These are phyloP conservation scores for Ellobius talpinus DNA, from an alignment of 2,113 vertebrate species.

Conservation along the genomic window DNA sequence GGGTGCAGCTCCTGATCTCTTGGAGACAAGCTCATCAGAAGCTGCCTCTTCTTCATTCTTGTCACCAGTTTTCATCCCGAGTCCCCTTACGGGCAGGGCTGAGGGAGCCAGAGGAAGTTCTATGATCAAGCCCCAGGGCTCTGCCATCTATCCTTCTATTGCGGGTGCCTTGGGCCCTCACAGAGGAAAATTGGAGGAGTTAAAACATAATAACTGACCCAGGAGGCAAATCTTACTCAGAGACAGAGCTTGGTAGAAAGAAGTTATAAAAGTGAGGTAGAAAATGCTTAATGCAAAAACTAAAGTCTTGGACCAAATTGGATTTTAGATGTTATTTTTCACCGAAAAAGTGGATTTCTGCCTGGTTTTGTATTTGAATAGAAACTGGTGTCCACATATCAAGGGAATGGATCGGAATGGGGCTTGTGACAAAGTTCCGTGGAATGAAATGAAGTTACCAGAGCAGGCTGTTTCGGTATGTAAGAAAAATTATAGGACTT, in stretches of 20 bases:
- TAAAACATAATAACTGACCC: not conserved
- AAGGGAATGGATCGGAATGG: slow-evolving; percentile 7
- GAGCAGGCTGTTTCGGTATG: not conserved
- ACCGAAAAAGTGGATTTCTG: not conserved
- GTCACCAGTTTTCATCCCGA: not conserved
- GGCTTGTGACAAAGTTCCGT: slow-evolving; percentile 5
- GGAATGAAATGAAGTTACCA: slow-evolving; percentile 30
- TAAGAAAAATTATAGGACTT: slow-evolving; percentile 26
- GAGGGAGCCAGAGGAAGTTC: not conserved
- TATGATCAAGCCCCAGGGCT: not conserved
- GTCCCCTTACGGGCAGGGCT: not conserved
- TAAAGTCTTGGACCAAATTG: not conserved
- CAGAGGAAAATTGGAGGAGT: not conserved
- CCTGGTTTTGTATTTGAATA: slow-evolving; percentile 21
- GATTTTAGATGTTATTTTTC: slow-evolving; percentile 16
- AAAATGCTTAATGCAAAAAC: slow-evolving; percentile 22
- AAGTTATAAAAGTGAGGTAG: not conserved
- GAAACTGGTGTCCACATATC: slow-evolving; percentile 35
- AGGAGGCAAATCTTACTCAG: not conserved
- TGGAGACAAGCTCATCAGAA: not conserved
- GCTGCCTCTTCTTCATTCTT: not conserved
- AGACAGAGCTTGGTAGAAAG: not conserved
- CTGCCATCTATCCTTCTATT: not conserved
- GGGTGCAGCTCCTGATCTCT: not conserved
- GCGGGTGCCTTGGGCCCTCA: not conserved